Conservation (phyloP, 2,113 vertebrate genomes). For the Setophaga petechia region DNA sequence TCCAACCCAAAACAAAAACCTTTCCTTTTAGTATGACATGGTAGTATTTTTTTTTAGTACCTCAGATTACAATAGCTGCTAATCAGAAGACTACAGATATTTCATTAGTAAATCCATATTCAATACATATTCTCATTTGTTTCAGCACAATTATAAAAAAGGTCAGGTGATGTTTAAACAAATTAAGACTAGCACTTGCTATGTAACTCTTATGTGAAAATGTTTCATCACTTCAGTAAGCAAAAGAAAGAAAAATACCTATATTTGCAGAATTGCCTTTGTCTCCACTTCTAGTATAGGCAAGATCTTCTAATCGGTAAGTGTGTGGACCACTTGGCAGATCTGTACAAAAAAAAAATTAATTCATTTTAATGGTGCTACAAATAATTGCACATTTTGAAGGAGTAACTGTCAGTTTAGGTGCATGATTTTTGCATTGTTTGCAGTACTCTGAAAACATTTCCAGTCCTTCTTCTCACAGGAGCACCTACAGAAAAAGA, state of each 20-base stretch:
- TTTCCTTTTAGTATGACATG: neutral
- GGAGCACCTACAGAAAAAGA: neutral
- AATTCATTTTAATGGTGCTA: neutral
- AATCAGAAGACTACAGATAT: neutral
- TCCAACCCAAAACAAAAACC: neutral
- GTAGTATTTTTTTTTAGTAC: neutral
- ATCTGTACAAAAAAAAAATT: conserved; percentile 64
- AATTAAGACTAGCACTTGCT: neutral
- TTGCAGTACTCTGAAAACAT: neutral
- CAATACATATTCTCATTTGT: fast-evolving
- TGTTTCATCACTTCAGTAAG: neutral
- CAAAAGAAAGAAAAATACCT: conserved; percentile 66
- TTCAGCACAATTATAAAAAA: neutral
- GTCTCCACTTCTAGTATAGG: conserved; percentile 84
- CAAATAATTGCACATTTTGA: neutral
- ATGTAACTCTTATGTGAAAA: neutral
- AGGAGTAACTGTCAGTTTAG: neutral
- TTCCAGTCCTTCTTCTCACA: neutral
- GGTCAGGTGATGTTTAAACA: neutral
- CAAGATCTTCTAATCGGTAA: conserved; percentile 84
- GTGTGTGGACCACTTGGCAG: conserved; percentile 80
- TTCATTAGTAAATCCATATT: neutral
- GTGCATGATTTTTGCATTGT: neutral
- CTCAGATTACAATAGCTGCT: neutral
- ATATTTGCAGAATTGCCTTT: conserved; percentile 87